Evolutionary conservation across 2,113 vertebrate genomes (phyloP), one percentile per base, ranked within the genome.

Genomic region (Hemiprocne comata): DNA sequence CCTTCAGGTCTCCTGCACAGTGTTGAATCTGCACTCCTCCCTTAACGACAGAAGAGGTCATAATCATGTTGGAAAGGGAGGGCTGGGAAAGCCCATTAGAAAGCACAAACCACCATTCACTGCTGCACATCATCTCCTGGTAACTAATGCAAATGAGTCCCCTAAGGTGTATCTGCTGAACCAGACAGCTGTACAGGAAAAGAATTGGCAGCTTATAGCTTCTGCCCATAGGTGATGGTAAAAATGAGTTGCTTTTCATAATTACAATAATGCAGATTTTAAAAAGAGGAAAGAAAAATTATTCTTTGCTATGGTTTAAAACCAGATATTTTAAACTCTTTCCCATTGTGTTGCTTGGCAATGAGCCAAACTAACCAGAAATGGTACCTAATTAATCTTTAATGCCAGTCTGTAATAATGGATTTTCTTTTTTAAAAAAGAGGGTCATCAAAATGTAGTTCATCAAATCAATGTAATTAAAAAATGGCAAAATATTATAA

Each of bases 141-240:
- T 82, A 94, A 82, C 82, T 25, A n/a, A 87, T 17, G 62, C 78
- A 82, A 81, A 96, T 26, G 77, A 33, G 77, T 85, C 93, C 93
- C 94, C 10, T 13, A 77, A 94, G 95, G 69, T 44, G 16, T 61
- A 87, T 83, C 82, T 89, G 67, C 86, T 61, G 93, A 80, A 71
- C 28, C 51, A 93, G 94, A 73, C 94, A 97, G 89, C 93, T 96
- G 96, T n/a, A 70, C 46, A 38, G 71, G 79, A 89, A 83, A 84
- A 81, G 77, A 75, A 92, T 91, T 34, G 71, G 89, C 40, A 91
- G 67, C 40, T 87, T 34, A 34, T 51, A 84, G 74, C 67, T 76
- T 89, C 84, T 92, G 88, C 79, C 77, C 7, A 0, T 42, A 77
- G 92, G 84, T 92, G 85, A 74, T 66, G 78, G 79, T 77, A 69